Conservation (phyloP, 2,797 vertebrate genomes). For the Rhinogobio ventralis region DNA sequence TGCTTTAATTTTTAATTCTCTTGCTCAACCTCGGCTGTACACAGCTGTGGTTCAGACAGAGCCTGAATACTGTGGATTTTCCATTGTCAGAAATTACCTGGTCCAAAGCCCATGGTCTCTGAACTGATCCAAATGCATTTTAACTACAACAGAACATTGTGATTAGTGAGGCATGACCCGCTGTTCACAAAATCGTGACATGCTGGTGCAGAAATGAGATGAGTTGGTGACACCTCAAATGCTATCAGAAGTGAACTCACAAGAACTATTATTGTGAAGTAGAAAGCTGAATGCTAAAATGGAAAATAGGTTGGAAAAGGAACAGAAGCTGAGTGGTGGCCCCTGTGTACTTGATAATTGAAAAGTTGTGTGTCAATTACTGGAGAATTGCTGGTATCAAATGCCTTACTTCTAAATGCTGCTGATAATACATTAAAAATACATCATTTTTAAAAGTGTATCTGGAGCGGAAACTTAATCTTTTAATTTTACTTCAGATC, state of each 20-base stretch:
- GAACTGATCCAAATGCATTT: constrained; percentile 3
- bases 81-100: constrained; percentile 20
- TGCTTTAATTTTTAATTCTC: constrained; percentile 30
- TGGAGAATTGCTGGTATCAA: not conserved
- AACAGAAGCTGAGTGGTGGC: not conserved
- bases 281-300: not conserved
- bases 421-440: too few species aligned
- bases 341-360: not conserved
- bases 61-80: constrained; percentile 31
- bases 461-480: too few species aligned
- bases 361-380: not conserved
- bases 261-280: not conserved
- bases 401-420: not conserved
- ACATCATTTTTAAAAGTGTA: too few species aligned
- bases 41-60: constrained; percentile 17
- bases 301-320: not conserved
- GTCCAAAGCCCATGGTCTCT: constrained; percentile 13
- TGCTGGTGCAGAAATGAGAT: constrained; percentile 11
- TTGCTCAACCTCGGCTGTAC: not conserved
- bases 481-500: not conserved
- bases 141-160: constrained; percentile 10
- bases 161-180: constrained; percentile 5
- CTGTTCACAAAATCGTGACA: not conserved
- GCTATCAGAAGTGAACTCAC: not conserved
- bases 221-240: not conserved